A percentile compares a stretch with the other conserved stretches of the same genome.
phyloP scores from a whole-genome alignment of 2,113 vertebrate genomes.

The Coryphaenoides rupestris region DNA sequence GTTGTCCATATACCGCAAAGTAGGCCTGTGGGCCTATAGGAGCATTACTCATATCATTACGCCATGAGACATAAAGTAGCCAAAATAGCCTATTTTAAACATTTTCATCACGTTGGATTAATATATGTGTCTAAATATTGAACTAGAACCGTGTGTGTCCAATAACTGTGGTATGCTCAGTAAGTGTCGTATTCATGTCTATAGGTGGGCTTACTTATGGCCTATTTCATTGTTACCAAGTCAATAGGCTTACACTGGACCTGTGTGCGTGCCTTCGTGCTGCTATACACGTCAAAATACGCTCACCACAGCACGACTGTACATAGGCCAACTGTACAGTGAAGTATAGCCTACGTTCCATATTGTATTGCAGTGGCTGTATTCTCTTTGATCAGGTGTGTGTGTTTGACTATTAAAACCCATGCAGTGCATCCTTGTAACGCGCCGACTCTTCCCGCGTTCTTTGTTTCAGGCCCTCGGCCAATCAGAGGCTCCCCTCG shows the following conservation, averaged over 20 bases:
- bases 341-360: constrained; percentile 72
- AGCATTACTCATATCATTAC: constrained; percentile 46
- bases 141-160: too few relatives aligned
- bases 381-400: constrained; percentile 72
- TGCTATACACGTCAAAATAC: constrained; percentile 50
- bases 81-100: background rate
- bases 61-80: constrained; percentile 39
- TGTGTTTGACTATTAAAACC: constrained; percentile 59
- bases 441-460: constrained; percentile 8
- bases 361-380: constrained; percentile 77
- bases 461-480: constrained; percentile 13
- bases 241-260: too few relatives aligned
- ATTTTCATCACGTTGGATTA: too few relatives aligned
- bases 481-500: constrained; percentile 6
- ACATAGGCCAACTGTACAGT: constrained; percentile 68
- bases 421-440: constrained; percentile 41
- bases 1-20: constrained; percentile 33
- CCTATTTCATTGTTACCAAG: too few relatives aligned
- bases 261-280: constrained; percentile 50
- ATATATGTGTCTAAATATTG: too few relatives aligned
- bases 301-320: constrained; percentile 68
- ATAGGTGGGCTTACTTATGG: too few relatives aligned
- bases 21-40: too few relatives aligned
- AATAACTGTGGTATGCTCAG: too few relatives aligned
- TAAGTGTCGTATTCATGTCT: too few relatives aligned